These are phyloP conservation scores for Baryphthengus martii DNA, from an alignment of 2,113 vertebrate species.

Conservation along the genomic window DNA sequence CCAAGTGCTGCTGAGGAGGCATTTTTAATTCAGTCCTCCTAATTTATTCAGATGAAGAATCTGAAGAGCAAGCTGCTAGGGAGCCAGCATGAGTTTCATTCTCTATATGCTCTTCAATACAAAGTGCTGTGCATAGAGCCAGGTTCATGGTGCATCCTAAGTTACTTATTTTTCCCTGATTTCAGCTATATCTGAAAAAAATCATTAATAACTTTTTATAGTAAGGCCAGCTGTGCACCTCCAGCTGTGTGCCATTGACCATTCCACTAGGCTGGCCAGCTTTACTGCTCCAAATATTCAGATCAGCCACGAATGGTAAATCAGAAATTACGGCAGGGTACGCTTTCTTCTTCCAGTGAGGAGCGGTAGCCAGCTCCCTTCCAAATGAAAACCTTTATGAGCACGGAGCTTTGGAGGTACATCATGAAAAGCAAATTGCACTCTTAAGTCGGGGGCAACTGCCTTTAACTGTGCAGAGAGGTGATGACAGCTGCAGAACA, in stretches of 20 bases:
- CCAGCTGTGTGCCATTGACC: slow-evolving; percentile 5
- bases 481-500: slow-evolving; percentile 50
- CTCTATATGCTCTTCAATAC: not conserved
- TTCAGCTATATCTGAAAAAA: not conserved
- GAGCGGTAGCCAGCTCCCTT: slow-evolving; percentile 31
- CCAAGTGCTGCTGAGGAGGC: not conserved
- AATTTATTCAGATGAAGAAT: not conserved
- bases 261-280: not conserved
- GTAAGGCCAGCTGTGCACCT: slow-evolving; percentile 2
- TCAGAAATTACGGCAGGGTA: not conserved
- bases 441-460: slow-evolving; percentile 36
- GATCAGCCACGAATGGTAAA: not conserved
- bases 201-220: not conserved
- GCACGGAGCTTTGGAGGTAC: slow-evolving; percentile 30
- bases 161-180: not conserved
- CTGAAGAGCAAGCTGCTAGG: not conserved
- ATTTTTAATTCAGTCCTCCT: not conserved
- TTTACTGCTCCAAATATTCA: not conserved
- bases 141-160: not conserved
- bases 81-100: not conserved
- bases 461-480: not conserved
- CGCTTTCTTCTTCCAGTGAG: not conserved
- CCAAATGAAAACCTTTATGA: slow-evolving; percentile 39
- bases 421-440: slow-evolving; percentile 33
- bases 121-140: not conserved